Evolutionary conservation across 2,888 invertebrate species (phyloP).

Genomic region (Bugulina stolonifera): DNA sequence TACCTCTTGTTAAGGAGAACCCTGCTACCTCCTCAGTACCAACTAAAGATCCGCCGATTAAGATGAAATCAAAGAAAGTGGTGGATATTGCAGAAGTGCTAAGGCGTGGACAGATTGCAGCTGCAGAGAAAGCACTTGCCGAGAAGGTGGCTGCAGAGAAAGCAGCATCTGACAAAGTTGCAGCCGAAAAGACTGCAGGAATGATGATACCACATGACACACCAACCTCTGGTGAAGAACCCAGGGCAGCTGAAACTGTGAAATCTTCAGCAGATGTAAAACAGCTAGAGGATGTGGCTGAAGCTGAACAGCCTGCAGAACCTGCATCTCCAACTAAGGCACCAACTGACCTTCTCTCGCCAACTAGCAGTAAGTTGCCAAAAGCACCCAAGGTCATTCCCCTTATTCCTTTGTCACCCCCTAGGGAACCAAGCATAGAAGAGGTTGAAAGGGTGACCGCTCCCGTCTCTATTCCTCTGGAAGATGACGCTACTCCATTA

Average conservation of each 20-base stretch:
- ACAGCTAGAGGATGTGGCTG: no score
- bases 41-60: not conserved
- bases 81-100: not conserved
- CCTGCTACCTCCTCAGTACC: not conserved
- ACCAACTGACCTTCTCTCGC: not conserved
- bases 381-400: constrained; percentile 20
- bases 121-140: not conserved
- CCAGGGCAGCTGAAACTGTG: no score
- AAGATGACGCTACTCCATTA: not conserved
- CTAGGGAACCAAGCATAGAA: not conserved
- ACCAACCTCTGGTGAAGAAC: no score
- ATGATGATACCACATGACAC: no score
- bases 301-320: not conserved
- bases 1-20: not conserved
- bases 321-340: constrained; percentile 14
- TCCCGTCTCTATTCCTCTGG: not conserved
- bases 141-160: not conserved
- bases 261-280: no score
- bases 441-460: not conserved
- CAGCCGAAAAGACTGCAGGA: not conserved
- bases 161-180: not conserved
- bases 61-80: not conserved
- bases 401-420: constrained; percentile 4
- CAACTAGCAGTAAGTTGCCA: not conserved
- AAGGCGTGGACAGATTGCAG: not conserved